Evolutionary conservation across 2,797 vertebrate genomes (phyloP).

Genomic region (Philypnodon macrostomus): DNA sequence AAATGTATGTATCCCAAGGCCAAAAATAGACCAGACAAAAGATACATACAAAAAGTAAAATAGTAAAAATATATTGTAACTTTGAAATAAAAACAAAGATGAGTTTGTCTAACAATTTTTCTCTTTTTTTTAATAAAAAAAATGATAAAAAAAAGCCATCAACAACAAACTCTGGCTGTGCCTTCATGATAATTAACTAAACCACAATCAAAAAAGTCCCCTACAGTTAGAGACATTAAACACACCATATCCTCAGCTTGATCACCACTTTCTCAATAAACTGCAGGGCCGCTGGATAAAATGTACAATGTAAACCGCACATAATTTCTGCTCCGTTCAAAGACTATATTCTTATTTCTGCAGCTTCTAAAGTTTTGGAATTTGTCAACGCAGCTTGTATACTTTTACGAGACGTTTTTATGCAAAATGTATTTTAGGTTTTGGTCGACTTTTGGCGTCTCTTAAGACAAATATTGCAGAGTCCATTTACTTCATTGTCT

Average conservation of each 20-base stretch:
- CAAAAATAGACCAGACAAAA: too few relatives aligned
- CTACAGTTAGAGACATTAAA: slow-evolving; percentile 42
- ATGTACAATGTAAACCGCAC: slow-evolving; percentile 26
- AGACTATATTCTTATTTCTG: slow-evolving; percentile 14
- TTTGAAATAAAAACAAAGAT: not conserved
- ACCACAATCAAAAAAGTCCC: slow-evolving; percentile 35
- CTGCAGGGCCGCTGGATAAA: slow-evolving; percentile 27
- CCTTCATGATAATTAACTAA: slow-evolving; percentile 40
- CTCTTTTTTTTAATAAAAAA: too few relatives aligned
- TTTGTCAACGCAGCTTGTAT: slow-evolving; percentile 17
- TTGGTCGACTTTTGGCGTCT: slow-evolving; percentile 25
- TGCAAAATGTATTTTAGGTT: slow-evolving; percentile 23
- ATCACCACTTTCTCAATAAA: slow-evolving; percentile 32
- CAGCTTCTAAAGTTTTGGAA: slow-evolving; percentile 18
- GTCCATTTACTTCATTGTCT: slow-evolving; percentile 36
- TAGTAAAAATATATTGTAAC: too few relatives aligned
- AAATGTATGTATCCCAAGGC: too few relatives aligned
- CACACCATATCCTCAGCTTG: slow-evolving; percentile 24
- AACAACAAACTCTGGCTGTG: slow-evolving; percentile 49
- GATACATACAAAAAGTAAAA: too few relatives aligned
- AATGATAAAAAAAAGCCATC: slow-evolving; percentile 39
- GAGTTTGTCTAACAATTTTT: slow-evolving; percentile 13
- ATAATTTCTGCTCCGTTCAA: slow-evolving; percentile 14
- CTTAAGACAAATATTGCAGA: slow-evolving; percentile 27
- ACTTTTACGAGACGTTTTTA: slow-evolving; percentile 36